A percentile compares a stretch with the other conserved stretches of the same genome.
phyloP scores from a whole-genome alignment of 2,888 invertebrate species.

The Ectobius pallidus region DNA sequence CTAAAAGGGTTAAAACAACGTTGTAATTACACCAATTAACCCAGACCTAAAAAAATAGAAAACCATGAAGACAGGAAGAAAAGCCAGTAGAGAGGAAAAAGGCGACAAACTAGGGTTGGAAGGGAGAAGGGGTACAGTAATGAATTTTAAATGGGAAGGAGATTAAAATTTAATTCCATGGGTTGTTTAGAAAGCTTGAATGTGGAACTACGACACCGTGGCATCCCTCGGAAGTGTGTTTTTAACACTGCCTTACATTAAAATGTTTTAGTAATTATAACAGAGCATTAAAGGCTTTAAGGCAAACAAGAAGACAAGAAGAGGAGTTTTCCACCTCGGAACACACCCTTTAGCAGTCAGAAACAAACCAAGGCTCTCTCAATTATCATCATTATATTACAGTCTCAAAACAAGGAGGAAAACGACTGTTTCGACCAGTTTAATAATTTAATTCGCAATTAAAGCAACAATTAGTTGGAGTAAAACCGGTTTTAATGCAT shows the following conservation, averaged over 20 bases:
- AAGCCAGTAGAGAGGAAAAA: conserved; percentile 26
- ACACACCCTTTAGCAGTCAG: not conserved
- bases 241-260: conserved; percentile 19
- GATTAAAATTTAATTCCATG: conserved; percentile 36
- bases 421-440: conserved; percentile 2
- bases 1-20: conserved; percentile 35
- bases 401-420: conserved; percentile 12
- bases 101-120: conserved; percentile 29
- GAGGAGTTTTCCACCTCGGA: not conserved
- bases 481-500: not conserved
- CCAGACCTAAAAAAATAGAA: conserved; percentile 32
- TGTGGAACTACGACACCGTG: not conserved
- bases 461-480: not conserved
- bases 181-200: conserved; percentile 16
- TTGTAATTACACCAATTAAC: conserved; percentile 40
- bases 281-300: conserved; percentile 21
- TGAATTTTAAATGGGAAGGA: conserved; percentile 40
- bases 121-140: conserved; percentile 21
- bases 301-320: conserved; percentile 3
- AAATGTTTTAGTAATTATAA: conserved; percentile 26
- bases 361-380: not conserved
- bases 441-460: conserved; percentile 13
- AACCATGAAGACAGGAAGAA: conserved; percentile 29
- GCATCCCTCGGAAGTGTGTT: not conserved
- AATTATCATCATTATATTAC: conserved; percentile 14